These are phyloP conservation scores for Smutsia gigantea DNA, from an alignment of 2,797 vertebrate genomes.

Conservation along the genomic window DNA sequence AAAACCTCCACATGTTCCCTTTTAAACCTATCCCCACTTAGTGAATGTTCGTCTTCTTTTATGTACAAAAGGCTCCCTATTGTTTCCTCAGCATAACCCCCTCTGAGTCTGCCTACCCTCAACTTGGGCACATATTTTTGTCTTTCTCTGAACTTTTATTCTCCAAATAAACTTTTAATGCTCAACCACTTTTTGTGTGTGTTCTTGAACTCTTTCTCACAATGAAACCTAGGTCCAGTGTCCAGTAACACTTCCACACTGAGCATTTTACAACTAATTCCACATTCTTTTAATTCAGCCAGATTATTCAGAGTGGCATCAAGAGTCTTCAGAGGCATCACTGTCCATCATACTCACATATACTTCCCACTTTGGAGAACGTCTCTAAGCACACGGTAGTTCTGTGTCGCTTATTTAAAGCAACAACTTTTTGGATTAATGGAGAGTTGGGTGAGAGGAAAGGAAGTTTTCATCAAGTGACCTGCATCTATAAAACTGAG, in stretches of 20 bases:
- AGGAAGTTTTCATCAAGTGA: not conserved
- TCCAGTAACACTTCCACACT: not conserved
- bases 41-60: too few species aligned
- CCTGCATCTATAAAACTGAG: not conserved
- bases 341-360: not conserved
- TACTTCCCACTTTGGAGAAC: not conserved
- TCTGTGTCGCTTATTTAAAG: not conserved
- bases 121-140: too few species aligned
- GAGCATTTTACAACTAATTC: not conserved
- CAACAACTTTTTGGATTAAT: not conserved
- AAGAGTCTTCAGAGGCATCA: not conserved
- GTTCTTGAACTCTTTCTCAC: too few species aligned
- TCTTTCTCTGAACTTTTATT: too few species aligned
- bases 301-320: not conserved
- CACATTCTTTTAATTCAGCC: conserved; percentile 6
- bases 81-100: too few species aligned
- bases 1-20: too few species aligned
- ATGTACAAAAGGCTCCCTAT: too few species aligned
- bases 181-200: too few species aligned
- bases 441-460: not conserved
- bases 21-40: too few species aligned
- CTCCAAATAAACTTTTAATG: too few species aligned
- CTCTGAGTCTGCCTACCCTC: too few species aligned
- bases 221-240: too few species aligned
- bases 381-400: not conserved